Evolutionary conservation across 2,888 invertebrate species (phyloP).

Genomic region (Junonia oenone): DNA sequence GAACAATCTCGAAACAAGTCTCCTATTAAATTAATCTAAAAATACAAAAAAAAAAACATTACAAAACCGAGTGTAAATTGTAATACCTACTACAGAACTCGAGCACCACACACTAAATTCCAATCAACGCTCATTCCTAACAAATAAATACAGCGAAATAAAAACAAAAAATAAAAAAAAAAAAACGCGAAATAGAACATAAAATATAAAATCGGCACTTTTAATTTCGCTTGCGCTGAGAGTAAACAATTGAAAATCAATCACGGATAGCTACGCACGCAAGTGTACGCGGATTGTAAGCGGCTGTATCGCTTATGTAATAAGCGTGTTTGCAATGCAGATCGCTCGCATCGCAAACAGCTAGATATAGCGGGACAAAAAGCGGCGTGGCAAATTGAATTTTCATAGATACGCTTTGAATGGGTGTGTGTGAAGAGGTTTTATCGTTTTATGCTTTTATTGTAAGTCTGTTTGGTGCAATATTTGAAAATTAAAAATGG

Average conservation of each 20-base stretch:
- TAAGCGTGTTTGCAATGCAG: conserved; percentile 70
- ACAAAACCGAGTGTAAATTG: background rate
- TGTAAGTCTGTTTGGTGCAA: no score
- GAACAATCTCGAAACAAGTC: no score
- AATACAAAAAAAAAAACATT: background rate
- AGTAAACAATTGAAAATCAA: conserved; percentile 29
- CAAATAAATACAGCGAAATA: background rate
- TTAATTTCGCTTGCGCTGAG: conserved; percentile 20
- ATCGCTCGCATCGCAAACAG: conserved; percentile 67
- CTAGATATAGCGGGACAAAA: conserved; percentile 54
- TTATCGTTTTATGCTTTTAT: background rate
- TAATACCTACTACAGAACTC: background rate
- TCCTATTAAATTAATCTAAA: no score
- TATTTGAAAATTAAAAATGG: no score
- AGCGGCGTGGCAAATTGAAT: conserved; percentile 60
- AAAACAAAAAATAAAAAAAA: background rate
- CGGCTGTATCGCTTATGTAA: conserved; percentile 38
- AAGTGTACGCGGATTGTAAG: conserved; percentile 38
- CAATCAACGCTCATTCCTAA: background rate
- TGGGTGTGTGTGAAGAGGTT: conserved; percentile 2
- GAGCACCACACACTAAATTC: background rate
- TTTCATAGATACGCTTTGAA: conserved; percentile 54
- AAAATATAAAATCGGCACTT: conserved; percentile 18
- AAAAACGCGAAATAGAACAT: background rate
- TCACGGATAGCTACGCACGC: conserved; percentile 13